A percentile compares a stretch with the other conserved stretches of the same genome.
Conservation (phyloP, 2,888 invertebrate species). For the Antheraea assamensis region DNA sequence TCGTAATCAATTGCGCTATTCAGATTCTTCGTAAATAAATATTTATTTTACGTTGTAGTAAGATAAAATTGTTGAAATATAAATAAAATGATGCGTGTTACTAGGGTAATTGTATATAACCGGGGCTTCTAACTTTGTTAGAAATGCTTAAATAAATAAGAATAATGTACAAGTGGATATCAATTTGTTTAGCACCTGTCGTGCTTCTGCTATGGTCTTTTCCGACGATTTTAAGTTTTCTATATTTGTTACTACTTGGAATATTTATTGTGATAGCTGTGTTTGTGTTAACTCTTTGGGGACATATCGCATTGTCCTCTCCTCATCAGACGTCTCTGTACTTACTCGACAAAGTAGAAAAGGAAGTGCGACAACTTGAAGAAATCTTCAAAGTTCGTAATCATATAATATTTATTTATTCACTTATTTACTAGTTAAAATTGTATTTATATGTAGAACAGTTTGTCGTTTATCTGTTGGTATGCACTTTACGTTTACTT, state of each 20-base stretch:
- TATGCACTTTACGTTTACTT: too few species aligned
- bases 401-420: neutral
- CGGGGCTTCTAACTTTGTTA: neutral
- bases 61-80: slow-evolving; percentile 5
- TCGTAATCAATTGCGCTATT: neutral
- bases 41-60: neutral
- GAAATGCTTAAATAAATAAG: slow-evolving; percentile 29
- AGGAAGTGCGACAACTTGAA: slow-evolving; percentile 83
- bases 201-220: slow-evolving; percentile 62
- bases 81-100: neutral
- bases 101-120: neutral
- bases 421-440: neutral
- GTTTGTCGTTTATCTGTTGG: neutral
- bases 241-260: slow-evolving; percentile 58
- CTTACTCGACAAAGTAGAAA: slow-evolving; percentile 82
- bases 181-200: slow-evolving; percentile 51
- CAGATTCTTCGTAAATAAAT: neutral
- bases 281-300: slow-evolving; percentile 78
- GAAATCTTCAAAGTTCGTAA: slow-evolving; percentile 82
- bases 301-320: slow-evolving; percentile 85
- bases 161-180: slow-evolving; percentile 60
- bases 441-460: neutral
- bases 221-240: slow-evolving; percentile 57
- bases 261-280: slow-evolving; percentile 52
- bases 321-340: slow-evolving; percentile 84